These are phyloP conservation scores for Glandiceps talaboti DNA, from an alignment of 53 echinoderm and acorn worm species.

Conservation along the genomic window DNA sequence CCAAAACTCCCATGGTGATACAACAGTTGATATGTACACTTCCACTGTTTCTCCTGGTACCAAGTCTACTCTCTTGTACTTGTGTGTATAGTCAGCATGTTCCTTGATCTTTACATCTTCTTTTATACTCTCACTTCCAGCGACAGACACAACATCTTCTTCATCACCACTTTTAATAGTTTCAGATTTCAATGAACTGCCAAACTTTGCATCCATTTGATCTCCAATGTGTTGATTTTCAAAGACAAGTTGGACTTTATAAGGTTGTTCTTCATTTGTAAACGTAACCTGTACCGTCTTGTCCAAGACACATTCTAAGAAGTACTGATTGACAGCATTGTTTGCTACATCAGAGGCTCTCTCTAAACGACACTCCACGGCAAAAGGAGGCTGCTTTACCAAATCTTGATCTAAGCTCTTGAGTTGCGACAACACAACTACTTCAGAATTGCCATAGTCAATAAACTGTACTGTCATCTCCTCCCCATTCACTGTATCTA, in stretches of 20 bases:
- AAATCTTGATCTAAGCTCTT: conserved; percentile 45
- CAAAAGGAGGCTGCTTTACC: conserved; percentile 23
- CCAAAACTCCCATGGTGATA: conserved; percentile 52
- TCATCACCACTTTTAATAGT: conserved; percentile 9
- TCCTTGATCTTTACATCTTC: background rate
- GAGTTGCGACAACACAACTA: conserved; percentile 29
- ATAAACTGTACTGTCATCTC: conserved; percentile 53
- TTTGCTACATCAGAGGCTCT: conserved; percentile 13
- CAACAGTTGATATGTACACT: conserved; percentile 43
- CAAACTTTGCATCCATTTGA: conserved; percentile 25
- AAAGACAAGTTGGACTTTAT: conserved; percentile 29
- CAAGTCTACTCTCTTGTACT: background rate
- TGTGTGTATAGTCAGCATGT: background rate
- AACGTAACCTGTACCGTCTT: conserved; percentile 45
- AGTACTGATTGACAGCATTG: conserved; percentile 15
- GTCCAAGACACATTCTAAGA: conserved; percentile 33
- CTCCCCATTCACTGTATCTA: conserved; percentile 24
- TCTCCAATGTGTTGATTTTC: conserved; percentile 24
- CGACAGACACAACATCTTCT: conserved; percentile 13
- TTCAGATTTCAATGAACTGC: background rate
- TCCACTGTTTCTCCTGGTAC: conserved; percentile 8
- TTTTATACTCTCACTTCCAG: too few relatives aligned
- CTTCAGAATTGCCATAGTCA: conserved; percentile 84
- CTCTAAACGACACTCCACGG: conserved; percentile 55
- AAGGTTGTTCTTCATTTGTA: conserved; percentile 37